Percentiles rank a stretch among this genome's conserved stretches.
Evolutionary conservation across 2,797 vertebrate genomes (phyloP).

Genomic region (Sarcophilus harrisii): DNA sequence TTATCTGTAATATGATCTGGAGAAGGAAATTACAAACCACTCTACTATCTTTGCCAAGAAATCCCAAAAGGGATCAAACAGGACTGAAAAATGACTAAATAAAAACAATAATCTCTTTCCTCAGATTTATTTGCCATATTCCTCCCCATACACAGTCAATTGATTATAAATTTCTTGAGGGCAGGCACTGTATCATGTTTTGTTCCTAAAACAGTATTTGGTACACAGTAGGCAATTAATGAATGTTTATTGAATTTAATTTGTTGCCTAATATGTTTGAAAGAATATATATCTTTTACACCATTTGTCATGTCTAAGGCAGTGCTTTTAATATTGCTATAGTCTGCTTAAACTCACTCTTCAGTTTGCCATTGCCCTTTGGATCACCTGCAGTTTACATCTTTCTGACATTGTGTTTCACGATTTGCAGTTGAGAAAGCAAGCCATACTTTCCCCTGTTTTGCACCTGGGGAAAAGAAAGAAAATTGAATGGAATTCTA

Average conservation of each 20-base stretch:
- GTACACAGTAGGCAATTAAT: not conserved
- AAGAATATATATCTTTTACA: not conserved
- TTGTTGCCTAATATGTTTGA: not conserved
- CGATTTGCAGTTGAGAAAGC: constrained; percentile 57
- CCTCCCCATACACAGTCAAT: not conserved
- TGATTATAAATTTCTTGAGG: not conserved
- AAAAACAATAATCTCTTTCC: not conserved
- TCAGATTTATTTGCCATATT: not conserved
- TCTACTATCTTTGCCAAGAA: not conserved
- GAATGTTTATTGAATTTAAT: not conserved
- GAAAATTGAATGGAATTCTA: constrained; percentile 64
- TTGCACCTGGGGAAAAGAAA: constrained; percentile 59
- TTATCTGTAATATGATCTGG: not conserved
- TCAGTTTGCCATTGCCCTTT: not conserved
- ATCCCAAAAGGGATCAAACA: not conserved
- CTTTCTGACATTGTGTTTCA: not conserved
- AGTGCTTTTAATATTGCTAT: not conserved
- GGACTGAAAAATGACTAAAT: not conserved
- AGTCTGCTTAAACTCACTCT: not conserved
- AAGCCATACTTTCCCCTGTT: constrained; percentile 68
- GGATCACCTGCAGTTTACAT: not conserved
- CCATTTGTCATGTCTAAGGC: not conserved
- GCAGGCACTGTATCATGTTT: not conserved
- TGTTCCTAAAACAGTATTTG: not conserved
- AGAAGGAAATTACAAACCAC: not conserved